These are phyloP conservation scores for Poecilus cupreus DNA, from an alignment of 2,888 invertebrate species.

Conservation along the genomic window DNA sequence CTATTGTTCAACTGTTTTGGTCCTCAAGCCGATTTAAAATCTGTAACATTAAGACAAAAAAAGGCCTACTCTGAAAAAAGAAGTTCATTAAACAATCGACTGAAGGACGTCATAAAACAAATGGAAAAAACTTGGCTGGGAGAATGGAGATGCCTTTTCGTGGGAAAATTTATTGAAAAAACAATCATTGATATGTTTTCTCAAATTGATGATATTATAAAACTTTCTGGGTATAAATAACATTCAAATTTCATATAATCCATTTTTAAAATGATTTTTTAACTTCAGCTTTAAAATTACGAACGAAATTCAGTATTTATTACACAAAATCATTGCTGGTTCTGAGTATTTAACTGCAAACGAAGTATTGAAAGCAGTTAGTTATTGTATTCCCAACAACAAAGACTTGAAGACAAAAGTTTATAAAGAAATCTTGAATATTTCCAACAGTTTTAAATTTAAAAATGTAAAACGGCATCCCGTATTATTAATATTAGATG, in stretches of 20 bases:
- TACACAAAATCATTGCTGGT: conserved; percentile 72
- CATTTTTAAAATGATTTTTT: conserved; percentile 66
- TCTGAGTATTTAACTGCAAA: conserved; percentile 68
- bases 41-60: conserved; percentile 63
- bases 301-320: conserved; percentile 69
- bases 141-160: conserved; percentile 78
- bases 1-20: conserved; percentile 61
- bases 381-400: conserved; percentile 69
- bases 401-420: conserved; percentile 73
- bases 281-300: conserved; percentile 63
- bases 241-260: conserved; percentile 33
- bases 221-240: not conserved
- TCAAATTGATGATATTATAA: conserved; percentile 72
- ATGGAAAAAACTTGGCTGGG: conserved; percentile 79
- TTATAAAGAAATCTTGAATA: conserved; percentile 70
- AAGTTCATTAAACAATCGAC: conserved; percentile 30
- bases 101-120: conserved; percentile 75
- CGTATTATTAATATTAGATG: conserved; percentile 81
- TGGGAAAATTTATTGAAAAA: conserved; percentile 75
- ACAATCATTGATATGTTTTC: conserved; percentile 67
- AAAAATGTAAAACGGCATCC: conserved; percentile 76
- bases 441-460: conserved; percentile 71
- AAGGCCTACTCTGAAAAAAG: conserved; percentile 61
- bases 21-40: conserved; percentile 60
- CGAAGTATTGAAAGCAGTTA: conserved; percentile 72